Base-by-base conservation (phyloP, 2,113 vertebrate species). In the Raja brachyura region DNA sequence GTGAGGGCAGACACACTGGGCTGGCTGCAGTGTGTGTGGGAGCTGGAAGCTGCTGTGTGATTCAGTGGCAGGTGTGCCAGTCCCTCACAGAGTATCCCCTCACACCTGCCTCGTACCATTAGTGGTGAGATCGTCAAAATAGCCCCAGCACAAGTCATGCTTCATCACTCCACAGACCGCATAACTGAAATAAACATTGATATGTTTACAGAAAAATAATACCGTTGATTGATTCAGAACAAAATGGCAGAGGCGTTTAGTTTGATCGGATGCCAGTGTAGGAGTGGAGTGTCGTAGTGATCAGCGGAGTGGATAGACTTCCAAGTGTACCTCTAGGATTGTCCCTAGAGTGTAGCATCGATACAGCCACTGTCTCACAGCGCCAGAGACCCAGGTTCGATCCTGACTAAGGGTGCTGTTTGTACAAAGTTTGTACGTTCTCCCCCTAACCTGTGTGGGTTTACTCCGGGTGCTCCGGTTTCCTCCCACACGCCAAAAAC, bases 131-230 rank as follows among this genome's bases (percentile, higher is more conserved):
- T 92, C 25, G 90, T 73, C 63, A 92, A 92, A 73, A 92, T 48
- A 73, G 90, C 70, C 54, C 31, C 5, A 88, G 59, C 66, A 92
- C 31, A 92, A 92, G 90, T 92, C 90, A 73, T 13, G 66, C 68
- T 25, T 68, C 90, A 74, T 25, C 73, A 39, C 66, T 92, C 48
- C 33, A 25, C 66, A 92, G 63, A 92, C 33, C 66, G 73, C 66
- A 54, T 92, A 39, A 73, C 90, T 48, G 68, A 14, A 33, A 74
- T 54, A 92, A 92, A 92, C 68, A 74, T 54, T 20, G 22, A 20
- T 63, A 13, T 90, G 86, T 68, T 90, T 68, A 90, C 31, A 39
- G 6, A 70, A 31, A 16, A 28, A 70, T 1, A 39, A 48, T 20
- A 39, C 63, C 3, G 39, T 48, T 73, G 83, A 63, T 13, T 31